Base-by-base conservation (phyloP, 92 coral and sea anemone genomes). In the Zoanthus solanderi region DNA sequence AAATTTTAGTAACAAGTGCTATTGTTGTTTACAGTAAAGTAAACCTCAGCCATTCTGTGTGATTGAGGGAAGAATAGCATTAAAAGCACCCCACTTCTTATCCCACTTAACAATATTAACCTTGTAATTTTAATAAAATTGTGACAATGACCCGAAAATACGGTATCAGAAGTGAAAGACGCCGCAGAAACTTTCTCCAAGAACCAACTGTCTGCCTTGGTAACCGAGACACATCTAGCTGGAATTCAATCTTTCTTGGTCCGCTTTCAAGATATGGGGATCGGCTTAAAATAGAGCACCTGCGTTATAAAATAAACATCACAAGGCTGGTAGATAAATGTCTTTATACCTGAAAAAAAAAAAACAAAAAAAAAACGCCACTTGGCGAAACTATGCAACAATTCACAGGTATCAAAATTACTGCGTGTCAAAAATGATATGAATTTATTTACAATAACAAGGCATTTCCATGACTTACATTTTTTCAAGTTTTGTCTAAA, bases 271-370 rank as follows among this genome's bases (percentile, higher is more conserved):
- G 79, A 75, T 48, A 31, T 9, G 69, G 65, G 65, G 6, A 44
- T 74, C 17, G 9, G 78, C 78, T 74, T 42, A 12, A 75, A 75
- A 75, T 32, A 75, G 30, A 44, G 46, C 79, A 75, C 79, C 54
- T 75, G 34, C 48, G 47, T 75, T 46, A 17, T 48, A 48, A 75
- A 75, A 75, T 75, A 47, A 75, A 75, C 47, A 75, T 47, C 11
- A 47, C 79, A 12, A 44, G 31, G 60, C 47, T 17, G 69, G 69
- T 63, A 63, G 30, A 63, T 17, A 17, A 23, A 17, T 17, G 69
- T 7, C 69, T 63, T 6, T 63, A 9, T 16, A 16, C n/a, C 17
- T 16, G 17, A 58, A 58, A 37, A 47, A 47, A 47, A 47, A 23
- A 23, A 7, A 60, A 14, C 16, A 60, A 60, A 54, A 56, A 56